Conservation (phyloP, 2,113 vertebrate species). For the Ranitomeya variabilis region DNA sequence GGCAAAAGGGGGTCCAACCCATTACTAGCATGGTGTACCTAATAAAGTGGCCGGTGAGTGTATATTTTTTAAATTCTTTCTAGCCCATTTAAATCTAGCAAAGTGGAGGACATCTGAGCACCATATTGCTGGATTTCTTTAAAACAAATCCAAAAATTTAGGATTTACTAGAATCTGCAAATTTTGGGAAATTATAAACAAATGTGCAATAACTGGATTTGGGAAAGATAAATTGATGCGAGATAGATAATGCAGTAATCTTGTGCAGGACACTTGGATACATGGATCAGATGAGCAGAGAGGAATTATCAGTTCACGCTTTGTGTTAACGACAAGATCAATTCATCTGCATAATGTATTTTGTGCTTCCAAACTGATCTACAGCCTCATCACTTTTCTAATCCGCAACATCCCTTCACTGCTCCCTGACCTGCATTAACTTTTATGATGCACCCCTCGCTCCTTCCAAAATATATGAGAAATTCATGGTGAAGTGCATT, state of each 20-base stretch:
- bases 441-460: not conserved
- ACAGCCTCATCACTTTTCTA: not conserved
- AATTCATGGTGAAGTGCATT: not conserved
- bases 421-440: not conserved
- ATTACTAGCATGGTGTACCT: too few relatives aligned
- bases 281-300: not conserved
- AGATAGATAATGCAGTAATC: not conserved
- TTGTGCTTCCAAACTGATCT: not conserved
- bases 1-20: too few relatives aligned
- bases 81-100: too few relatives aligned
- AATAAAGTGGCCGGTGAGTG: too few relatives aligned
- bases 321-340: not conserved
- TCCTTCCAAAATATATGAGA: not conserved
- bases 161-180: too few relatives aligned
- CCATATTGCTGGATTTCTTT: too few relatives aligned
- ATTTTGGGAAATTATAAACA: too few relatives aligned
- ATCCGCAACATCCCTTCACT: not conserved
- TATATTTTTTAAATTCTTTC: too few relatives aligned
- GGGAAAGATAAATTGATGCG: not conserved
- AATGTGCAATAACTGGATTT: too few relatives aligned
- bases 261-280: too few relatives aligned
- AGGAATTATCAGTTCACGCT: not conserved
- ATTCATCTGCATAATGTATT: constrained; percentile 17
- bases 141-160: too few relatives aligned
- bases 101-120: too few relatives aligned